A percentile compares a stretch with the other conserved stretches of the same genome.
phyloP scores from a whole-genome alignment of 2,113 vertebrate genomes.

The Cettia cetti region DNA sequence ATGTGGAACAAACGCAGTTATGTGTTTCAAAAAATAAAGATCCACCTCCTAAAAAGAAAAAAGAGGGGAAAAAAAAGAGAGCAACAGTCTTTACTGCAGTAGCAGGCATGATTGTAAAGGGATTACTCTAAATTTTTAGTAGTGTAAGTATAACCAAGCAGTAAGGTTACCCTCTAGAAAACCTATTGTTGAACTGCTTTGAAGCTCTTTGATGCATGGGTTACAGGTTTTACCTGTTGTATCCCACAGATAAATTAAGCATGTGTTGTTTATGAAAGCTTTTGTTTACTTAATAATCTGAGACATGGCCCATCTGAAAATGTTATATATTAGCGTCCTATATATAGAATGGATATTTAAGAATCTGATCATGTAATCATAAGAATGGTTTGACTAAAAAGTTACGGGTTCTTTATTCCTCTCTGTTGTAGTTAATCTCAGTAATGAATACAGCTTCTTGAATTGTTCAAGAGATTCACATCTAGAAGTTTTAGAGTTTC shows the following conservation, averaged over 20 bases:
- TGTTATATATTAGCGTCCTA: conserved; percentile 22
- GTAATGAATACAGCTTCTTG: conserved; percentile 36
- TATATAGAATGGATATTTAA: not conserved
- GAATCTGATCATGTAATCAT: not conserved
- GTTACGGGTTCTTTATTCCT: not conserved
- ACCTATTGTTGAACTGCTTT: conserved; percentile 80
- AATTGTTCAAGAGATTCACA: conserved; percentile 11
- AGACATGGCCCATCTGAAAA: conserved; percentile 62
- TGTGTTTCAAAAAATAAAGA: conserved; percentile 67
- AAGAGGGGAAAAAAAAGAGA: not conserved
- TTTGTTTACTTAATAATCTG: conserved; percentile 47
- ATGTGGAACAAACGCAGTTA: conserved; percentile 81
- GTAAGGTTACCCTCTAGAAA: conserved; percentile 66
- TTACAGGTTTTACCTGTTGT: conserved; percentile 29
- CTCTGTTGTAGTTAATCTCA: not conserved
- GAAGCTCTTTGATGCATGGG: conserved; percentile 63
- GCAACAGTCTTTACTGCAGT: conserved; percentile 59
- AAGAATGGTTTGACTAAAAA: conserved; percentile 17
- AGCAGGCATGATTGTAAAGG: conserved; percentile 73
- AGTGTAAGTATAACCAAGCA: conserved; percentile 45
- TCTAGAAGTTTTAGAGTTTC: not conserved
- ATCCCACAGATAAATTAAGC: not conserved
- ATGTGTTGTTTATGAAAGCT: not conserved
- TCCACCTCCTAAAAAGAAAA: conserved; percentile 30
- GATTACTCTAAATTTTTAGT: conserved; percentile 60